Conservation (phyloP, 1,140 invertebrate genomes). For the Cotesia chilonis region DNA sequence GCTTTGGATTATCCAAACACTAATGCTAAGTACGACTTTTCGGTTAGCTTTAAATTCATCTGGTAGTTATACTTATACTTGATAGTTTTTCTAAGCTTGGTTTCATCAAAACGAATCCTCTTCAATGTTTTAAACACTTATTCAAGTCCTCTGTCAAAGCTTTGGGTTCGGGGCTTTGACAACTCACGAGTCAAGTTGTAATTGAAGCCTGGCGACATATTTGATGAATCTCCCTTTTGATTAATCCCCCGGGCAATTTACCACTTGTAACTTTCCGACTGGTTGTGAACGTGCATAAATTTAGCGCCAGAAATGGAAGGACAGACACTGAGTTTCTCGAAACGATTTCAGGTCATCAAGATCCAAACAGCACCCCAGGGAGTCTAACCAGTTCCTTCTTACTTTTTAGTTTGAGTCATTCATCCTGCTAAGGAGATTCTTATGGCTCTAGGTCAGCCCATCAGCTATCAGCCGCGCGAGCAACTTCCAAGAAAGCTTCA, state of each 20-base stretch:
- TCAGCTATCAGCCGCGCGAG: constrained; percentile 23
- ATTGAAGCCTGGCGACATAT: constrained; percentile 6
- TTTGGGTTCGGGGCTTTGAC: neutral
- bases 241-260: constrained; percentile 11
- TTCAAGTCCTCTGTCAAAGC: neutral
- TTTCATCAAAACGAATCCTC: too few species aligned
- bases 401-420: neutral
- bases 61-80: too few species aligned
- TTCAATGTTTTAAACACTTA: too few species aligned
- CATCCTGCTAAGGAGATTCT: neutral
- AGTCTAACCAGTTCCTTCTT: neutral
- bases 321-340: neutral
- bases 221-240: constrained; percentile 15
- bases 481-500: constrained; percentile 25
- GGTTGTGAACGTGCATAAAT: constrained; percentile 19
- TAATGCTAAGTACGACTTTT: neutral
- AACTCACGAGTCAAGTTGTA: constrained; percentile 12
- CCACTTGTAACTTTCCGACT: neutral
- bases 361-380: constrained; percentile 11
- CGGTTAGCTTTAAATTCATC: neutral
- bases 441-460: constrained; percentile 5
- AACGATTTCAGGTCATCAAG: constrained; percentile 3
- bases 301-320: neutral
- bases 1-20: constrained; percentile 48
- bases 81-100: too few species aligned